These are phyloP conservation scores for Saturnia japonica DNA, from an alignment of 2,888 invertebrate species.

Conservation along the genomic window DNA sequence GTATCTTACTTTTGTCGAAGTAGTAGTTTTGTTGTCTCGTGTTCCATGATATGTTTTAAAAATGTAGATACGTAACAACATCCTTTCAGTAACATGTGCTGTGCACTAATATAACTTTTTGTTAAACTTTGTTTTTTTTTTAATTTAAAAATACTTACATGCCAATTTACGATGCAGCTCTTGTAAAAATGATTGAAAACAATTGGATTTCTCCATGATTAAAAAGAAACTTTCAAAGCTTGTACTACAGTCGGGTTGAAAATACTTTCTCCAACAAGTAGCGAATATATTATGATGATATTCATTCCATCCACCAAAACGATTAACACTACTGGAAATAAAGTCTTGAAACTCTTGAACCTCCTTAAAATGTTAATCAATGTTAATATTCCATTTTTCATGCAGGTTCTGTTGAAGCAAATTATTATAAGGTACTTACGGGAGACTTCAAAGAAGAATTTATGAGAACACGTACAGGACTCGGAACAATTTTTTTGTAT, in stretches of 20 bases:
- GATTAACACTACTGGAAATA: conserved; percentile 69
- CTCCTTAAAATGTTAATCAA: conserved; percentile 57
- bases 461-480: conserved; percentile 64
- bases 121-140: too few species aligned
- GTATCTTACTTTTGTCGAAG: too few species aligned
- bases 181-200: conserved; percentile 41
- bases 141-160: conserved; percentile 40
- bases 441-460: conserved; percentile 62
- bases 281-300: conserved; percentile 81
- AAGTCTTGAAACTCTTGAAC: conserved; percentile 81
- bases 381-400: neutral
- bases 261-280: conserved; percentile 65
- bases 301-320: conserved; percentile 81
- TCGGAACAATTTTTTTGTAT: conserved; percentile 60
- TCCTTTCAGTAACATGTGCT: too few species aligned
- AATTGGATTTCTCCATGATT: conserved; percentile 25
- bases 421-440: conserved; percentile 43
- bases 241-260: conserved; percentile 28
- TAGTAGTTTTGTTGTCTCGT: too few species aligned
- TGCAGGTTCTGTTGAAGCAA: neutral
- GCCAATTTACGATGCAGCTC: conserved; percentile 52
- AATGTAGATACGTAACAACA: too few species aligned
- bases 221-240: conserved; percentile 24
- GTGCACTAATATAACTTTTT: too few species aligned
- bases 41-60: too few species aligned